Base-by-base conservation (phyloP, 2,888 invertebrate species). In the Theretra japonica region DNA sequence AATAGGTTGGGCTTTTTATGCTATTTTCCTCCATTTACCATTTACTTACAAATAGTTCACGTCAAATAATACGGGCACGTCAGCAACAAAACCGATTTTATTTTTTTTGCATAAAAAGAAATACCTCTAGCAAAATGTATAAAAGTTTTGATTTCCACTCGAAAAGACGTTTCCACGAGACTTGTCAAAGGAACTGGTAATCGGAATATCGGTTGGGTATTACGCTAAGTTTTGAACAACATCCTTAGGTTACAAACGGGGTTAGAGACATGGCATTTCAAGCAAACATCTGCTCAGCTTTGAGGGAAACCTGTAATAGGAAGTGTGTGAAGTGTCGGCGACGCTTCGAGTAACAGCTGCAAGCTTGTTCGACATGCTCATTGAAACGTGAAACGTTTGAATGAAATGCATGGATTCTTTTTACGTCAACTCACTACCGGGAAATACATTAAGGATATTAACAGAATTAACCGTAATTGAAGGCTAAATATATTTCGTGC, bases 171-270 rank as follows among this genome's bases (percentile, higher is more conserved):
- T 62, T 62, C 33, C 62, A 33, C 33, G 19, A 33, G 30, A 62
- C 33, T 21, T 7, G 33, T 62, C 62, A 62, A 62, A 62, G 62
- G 33, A 21, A 62, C 62, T 62, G 30, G 62, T 33, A 62, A 62
- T n/a, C 33, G 21, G 21, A 33, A 33, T 21, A 11, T 21, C 33
- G 62, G 33, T 33, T 33, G 33, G 33, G 4, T 30, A 2, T n/a
- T 0, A 41, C 53, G 53, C 19, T 53, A n/a, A 17, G n/a, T 53
- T 53, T 19, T n/a, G 19, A 53, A 53, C 53, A 7, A n/a, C 5
- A n/a, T 4, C n/a, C 53, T n/a, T 17, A 53, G 53, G 19, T 53
- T n/a, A 19, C 50, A 53, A 53, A 53, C 53, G 19, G n/a, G 53
- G 53, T 53, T n/a, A 17, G 15, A n/a, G 53, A 53, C 53, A 15